phyloP scores from a whole-genome alignment of 1,140 invertebrate genomes.

The Tribolium castaneum region DNA sequence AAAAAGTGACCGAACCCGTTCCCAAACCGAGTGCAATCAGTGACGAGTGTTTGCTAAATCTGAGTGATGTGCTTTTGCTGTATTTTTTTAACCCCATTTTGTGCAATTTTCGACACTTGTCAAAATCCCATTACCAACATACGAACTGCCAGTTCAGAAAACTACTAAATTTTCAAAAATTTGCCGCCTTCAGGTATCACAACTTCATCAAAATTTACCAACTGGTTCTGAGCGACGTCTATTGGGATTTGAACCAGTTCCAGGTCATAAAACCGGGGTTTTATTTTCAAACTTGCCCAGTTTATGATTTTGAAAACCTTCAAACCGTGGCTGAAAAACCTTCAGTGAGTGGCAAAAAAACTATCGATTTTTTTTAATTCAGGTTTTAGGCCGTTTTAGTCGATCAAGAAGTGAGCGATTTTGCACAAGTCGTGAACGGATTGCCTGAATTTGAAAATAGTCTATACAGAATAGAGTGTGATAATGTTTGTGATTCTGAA shows the following conservation, averaged over 20 bases:
- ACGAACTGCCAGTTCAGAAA: neutral
- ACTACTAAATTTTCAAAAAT: constrained; percentile 1
- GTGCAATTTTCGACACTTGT: neutral
- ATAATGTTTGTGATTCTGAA: constrained; percentile 12
- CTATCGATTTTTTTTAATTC: neutral
- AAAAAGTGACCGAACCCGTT: neutral
- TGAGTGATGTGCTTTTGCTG: constrained; percentile 4
- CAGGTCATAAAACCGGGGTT: neutral
- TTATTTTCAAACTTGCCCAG: neutral
- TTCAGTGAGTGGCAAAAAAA: neutral
- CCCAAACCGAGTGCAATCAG: neutral
- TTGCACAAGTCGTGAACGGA: neutral
- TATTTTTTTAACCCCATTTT: neutral
- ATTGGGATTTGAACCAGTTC: neutral
- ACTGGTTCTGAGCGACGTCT: neutral
- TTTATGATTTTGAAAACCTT: neutral
- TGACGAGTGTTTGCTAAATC: neutral
- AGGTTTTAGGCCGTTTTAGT: constrained; percentile 9
- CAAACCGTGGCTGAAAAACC: neutral
- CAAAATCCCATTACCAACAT: neutral
- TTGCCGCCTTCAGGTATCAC: neutral
- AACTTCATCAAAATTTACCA: constrained; percentile 6
- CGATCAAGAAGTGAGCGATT: neutral
- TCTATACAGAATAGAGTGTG: constrained; percentile 21
- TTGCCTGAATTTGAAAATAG: constrained; percentile 1